Evolutionary conservation across 2,888 invertebrate genomes (phyloP), one percentile per base, ranked within the genome.

Genomic region (Heliconius sara): DNA sequence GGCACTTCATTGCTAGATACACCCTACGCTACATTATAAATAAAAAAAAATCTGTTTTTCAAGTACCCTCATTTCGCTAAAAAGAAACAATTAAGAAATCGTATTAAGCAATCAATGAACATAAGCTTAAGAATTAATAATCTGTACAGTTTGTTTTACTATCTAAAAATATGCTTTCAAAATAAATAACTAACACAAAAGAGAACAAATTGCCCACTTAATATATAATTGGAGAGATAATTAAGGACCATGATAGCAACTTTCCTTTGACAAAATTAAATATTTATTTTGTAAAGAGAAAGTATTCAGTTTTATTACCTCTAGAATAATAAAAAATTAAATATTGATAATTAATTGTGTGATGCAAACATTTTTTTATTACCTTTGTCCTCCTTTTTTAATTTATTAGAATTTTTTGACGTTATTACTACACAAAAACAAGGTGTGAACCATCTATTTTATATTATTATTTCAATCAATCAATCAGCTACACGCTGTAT

Each of bases 191-290:
- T 73, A 25, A 39, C 57, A 73, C 73, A 73, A 73, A 73, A 73
- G 73, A 60, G 60, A 73, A 73, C 60, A 60, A 60, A 60, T 60
- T n/a, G 34, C 73, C 73, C 34, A 60, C 73, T 73, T 73, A 60
- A 73, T 34, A 39, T 16, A 34, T 73, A 60, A 73, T 73, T 73
- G 60, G 19, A 47, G 39, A 78, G 60, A 78, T 74, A 74, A 78
- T 78, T 74, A 67, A 78, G 74, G 66, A 67, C 43, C 52, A 25
- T 30, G 52, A 74, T 78, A 72, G 65, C 63, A 73, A 78, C 67
- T 78, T 72, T 74, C 78, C 43, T 60, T 47, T 12, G 67, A 52
- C 65, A 52, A 47, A 65, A 65, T 75, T 75, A 10, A 65, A 65
- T 63, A 75, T 65, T 65, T 30, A 27, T 47, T 75, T 75, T 75